phyloP scores from a whole-genome alignment of 2,888 invertebrate species.

The Mantis religiosa region DNA sequence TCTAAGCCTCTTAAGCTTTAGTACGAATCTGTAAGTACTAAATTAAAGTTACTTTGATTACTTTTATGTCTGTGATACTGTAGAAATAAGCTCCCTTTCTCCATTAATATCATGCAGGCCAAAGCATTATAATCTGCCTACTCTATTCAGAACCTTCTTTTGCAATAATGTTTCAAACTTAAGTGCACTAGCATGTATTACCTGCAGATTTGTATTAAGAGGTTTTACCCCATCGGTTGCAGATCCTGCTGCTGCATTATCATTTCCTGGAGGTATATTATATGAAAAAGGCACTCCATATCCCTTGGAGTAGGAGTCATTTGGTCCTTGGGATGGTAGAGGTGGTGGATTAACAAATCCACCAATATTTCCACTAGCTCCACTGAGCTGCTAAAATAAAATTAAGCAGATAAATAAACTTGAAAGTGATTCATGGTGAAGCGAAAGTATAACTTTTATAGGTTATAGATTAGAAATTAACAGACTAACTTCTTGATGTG shows the following conservation, averaged over 20 bases:
- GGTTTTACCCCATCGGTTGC: constrained; percentile 19
- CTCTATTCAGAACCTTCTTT: not conserved
- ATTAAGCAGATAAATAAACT: no score
- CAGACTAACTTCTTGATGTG: no score
- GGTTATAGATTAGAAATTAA: no score
- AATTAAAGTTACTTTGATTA: no score
- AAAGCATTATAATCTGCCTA: not conserved
- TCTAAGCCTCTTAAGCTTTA: no score
- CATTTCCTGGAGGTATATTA: constrained; percentile 60
- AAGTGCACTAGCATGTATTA: not conserved
- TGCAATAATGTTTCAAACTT: not conserved
- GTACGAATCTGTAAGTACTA: no score
- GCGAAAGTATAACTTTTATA: no score
- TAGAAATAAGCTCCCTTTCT: no score
- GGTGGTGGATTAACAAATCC: constrained; percentile 34
- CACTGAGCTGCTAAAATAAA: not conserved
- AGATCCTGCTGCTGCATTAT: constrained; percentile 30
- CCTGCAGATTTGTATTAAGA: constrained; percentile 28
- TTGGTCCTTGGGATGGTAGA: constrained; percentile 43
- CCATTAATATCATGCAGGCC: not conserved
- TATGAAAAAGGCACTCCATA: constrained; percentile 52
- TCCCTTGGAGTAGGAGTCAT: constrained; percentile 37
- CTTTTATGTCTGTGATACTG: no score
- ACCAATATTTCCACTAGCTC: not conserved
- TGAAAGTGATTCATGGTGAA: no score